A percentile compares a stretch with the other conserved stretches of the same genome.
These are phyloP conservation scores for Macaria liturata DNA, from an alignment of 2,888 invertebrate genomes.

Conservation along the genomic window DNA sequence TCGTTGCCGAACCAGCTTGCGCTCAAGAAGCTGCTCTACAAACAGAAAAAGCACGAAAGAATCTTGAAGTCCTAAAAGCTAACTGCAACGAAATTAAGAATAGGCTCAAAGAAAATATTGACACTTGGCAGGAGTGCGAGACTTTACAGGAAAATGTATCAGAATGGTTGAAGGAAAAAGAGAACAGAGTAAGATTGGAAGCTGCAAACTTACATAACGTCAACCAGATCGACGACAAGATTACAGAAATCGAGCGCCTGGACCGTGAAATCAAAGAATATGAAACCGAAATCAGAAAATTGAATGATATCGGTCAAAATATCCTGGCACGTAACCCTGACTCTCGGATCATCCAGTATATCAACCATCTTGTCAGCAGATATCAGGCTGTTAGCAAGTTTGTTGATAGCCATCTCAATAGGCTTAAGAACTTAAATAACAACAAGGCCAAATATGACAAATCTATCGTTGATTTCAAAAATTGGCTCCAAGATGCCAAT, in stretches of 20 bases:
- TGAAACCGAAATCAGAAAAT: slow-evolving; percentile 85
- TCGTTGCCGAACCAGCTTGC: slow-evolving; percentile 89
- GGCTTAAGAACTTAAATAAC: slow-evolving; percentile 87
- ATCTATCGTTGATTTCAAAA: slow-evolving; percentile 87
- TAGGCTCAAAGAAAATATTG: slow-evolving; percentile 87
- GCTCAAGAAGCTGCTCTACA: slow-evolving; percentile 87
- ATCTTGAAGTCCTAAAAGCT: slow-evolving; percentile 87
- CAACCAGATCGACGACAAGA: slow-evolving; percentile 87
- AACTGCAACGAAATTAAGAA: slow-evolving; percentile 87
- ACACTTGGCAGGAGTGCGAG: slow-evolving; percentile 92
- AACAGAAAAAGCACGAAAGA: slow-evolving; percentile 86
- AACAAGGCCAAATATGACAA: slow-evolving; percentile 88
- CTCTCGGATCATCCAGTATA: slow-evolving; percentile 91
- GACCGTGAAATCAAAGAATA: slow-evolving; percentile 86
- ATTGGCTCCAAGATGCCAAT: slow-evolving; percentile 91
- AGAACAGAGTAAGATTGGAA: slow-evolving; percentile 89
- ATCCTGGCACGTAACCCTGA: slow-evolving; percentile 91
- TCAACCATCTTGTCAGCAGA: slow-evolving; percentile 89
- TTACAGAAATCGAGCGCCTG: slow-evolving; percentile 85
- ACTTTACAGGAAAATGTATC: slow-evolving; percentile 88
- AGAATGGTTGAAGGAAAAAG: slow-evolving; percentile 91
- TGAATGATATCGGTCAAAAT: slow-evolving; percentile 87
- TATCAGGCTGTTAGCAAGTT: slow-evolving; percentile 90
- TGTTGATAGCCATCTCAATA: slow-evolving; percentile 86
- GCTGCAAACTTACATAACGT: slow-evolving; percentile 88